Evolutionary conservation across 2,113 vertebrate species (phyloP), one percentile per base, ranked within the genome.

Genomic region (Eptesicus fuscus): DNA sequence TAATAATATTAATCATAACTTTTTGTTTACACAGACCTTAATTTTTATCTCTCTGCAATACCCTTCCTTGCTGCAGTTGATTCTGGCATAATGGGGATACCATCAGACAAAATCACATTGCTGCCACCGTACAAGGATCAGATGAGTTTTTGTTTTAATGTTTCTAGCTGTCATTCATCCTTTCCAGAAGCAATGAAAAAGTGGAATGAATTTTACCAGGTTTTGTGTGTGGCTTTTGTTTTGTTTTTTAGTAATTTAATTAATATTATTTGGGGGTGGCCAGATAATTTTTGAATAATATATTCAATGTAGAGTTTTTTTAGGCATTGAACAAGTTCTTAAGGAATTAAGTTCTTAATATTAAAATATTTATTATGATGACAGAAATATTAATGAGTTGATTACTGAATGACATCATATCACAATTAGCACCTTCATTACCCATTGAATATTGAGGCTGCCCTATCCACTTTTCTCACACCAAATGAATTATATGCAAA

Each of bases 121-220:
- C n/a, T 94, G 35, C 96, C 97, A 5, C 98, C 98, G 71, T 92
- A 92, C 37, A 97, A 98, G 17, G 63, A 3, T 88, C 89, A 44
- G 63, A 90, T 5, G 51, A 94, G 98, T 42, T 98, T 98, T 96
- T 98, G 98, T 53, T 97, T 97, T 4, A 97, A 67, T 0, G 28
- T 97, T 82, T 85, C 96, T 0, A 95, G 97, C 91, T 98, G 98
- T 76, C 22, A 80, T 49, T 93, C 86, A 89, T 96, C 0, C 16
- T 79, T 94, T 61, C 96, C 97, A 76, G 5, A 97, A 74, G 78
- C 96, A 71, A 98, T 98, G 98, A 93, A 97, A 85, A 67, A 83
- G 23, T 98, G 98, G 98, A 98, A 97, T n/a, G 22, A 93, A 12
- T 98, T 97, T 94, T 98, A 98, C 96, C 93, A 98, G 97, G 98